Conservation (phyloP, 2,888 invertebrate genomes). For the Pyrrhia umbra region DNA sequence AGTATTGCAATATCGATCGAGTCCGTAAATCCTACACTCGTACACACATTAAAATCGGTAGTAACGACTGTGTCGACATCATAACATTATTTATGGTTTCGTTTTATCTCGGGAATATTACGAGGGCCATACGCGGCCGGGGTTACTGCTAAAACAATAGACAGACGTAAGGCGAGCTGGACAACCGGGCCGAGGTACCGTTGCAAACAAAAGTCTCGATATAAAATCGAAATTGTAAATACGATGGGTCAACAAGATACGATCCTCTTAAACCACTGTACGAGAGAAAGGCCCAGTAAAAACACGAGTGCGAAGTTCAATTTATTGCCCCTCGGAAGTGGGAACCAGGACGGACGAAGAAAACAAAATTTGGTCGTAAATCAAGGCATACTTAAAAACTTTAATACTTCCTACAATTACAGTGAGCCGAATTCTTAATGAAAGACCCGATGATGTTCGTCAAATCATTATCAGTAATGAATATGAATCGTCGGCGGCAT, state of each 20-base stretch:
- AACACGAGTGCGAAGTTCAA: slow-evolving; percentile 69
- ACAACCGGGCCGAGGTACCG: slow-evolving; percentile 77
- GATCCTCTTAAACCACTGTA: slow-evolving; percentile 70
- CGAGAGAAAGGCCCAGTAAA: slow-evolving; percentile 74
- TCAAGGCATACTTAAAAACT: slow-evolving; percentile 66
- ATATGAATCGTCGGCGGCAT: slow-evolving; percentile 58
- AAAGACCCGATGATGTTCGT: slow-evolving; percentile 52
- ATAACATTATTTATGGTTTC: slow-evolving; percentile 76
- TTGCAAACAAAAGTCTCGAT: slow-evolving; percentile 69
- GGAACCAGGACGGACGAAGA: slow-evolving; percentile 65
- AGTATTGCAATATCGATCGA: slow-evolving; percentile 71
- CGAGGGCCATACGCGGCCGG: slow-evolving; percentile 55
- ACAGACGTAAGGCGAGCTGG: slow-evolving; percentile 50
- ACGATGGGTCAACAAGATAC: slow-evolving; percentile 75
- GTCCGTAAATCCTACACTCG: slow-evolving; percentile 75
- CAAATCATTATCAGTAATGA: slow-evolving; percentile 64
- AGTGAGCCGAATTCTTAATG: slow-evolving; percentile 60
- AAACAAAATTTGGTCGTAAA: slow-evolving; percentile 67
- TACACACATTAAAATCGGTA: slow-evolving; percentile 77
- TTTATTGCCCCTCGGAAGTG: slow-evolving; percentile 69
- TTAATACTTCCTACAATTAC: slow-evolving; percentile 69
- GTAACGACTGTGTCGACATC: slow-evolving; percentile 76
- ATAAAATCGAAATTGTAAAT: slow-evolving; percentile 74
- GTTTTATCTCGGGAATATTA: slow-evolving; percentile 71
- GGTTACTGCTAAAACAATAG: slow-evolving; percentile 61